phyloP scores from a whole-genome alignment of 2,888 invertebrate species.

The Fissipunctia ypsillon region DNA sequence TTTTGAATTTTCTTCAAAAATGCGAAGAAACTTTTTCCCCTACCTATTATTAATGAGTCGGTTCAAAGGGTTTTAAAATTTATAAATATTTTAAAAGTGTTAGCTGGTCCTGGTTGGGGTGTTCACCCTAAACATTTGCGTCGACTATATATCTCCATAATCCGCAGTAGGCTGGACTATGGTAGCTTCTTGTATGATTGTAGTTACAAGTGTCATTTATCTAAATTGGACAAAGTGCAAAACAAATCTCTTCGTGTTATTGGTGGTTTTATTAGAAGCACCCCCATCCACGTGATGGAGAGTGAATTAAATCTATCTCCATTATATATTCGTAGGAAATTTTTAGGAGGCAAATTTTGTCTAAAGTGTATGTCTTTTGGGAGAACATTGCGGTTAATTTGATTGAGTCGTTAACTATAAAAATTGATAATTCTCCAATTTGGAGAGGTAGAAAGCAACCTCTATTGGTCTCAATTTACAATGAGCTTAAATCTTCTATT shows the following conservation, averaged over 20 bases:
- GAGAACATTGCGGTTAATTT: too few relatives aligned
- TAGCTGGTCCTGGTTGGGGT: neutral
- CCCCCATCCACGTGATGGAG: neutral
- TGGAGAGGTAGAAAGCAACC: too few relatives aligned
- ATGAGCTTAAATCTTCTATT: too few relatives aligned
- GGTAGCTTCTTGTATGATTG: neutral
- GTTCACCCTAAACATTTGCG: constrained; percentile 6
- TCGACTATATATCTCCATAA: neutral
- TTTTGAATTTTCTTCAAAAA: too few relatives aligned
- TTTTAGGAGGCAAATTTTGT: neutral
- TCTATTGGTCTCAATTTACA: too few relatives aligned
- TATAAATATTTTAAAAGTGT: constrained; percentile 6
- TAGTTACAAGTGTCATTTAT: neutral
- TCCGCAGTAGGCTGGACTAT: neutral
- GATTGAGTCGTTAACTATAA: too few relatives aligned
- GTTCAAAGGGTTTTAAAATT: constrained; percentile 9
- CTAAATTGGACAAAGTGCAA: neutral
- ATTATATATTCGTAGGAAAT: neutral
- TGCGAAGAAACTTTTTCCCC: too few relatives aligned
- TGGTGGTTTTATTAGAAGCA: neutral
- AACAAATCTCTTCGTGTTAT: neutral
- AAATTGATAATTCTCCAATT: too few relatives aligned
- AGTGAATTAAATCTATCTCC: neutral
- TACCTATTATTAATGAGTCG: neutral
- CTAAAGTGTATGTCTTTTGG: neutral